Base-by-base conservation (phyloP, 2,888 invertebrate species). In the Melipona bicolor region DNA sequence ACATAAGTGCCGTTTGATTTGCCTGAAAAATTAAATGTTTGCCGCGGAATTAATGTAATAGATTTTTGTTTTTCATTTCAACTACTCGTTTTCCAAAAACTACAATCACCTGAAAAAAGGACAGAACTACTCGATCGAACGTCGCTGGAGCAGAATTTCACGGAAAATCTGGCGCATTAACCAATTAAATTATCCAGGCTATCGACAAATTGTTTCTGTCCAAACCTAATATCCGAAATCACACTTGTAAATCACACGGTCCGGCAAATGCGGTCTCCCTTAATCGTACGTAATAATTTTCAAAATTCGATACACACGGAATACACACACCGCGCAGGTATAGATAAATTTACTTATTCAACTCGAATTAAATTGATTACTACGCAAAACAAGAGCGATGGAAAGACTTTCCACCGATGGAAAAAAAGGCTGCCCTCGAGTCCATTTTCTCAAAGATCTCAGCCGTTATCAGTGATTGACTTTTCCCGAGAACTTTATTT, bases 201-300 rank as follows among this genome's bases (percentile, higher is more conserved):
- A 15, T 67, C 43, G 43, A 67, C 43, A 43, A 67, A 49, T 67
- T 67, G 65, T 67, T 67, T 67, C 65, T 24, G n/a, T 43, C 65
- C 24, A 24, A 67, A 67, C n/a, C 43, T 67, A 65, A 65, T 65
- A 43, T n/a, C 65, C 65, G 43, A 43, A 67, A 43, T 67, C 3
- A 43, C 65, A 67, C 43, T 36, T 67, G n/a, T 21, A 67, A 67
- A 67, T 49, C 24, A 27, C 9, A 61, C 5, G 9, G n/a, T 24
- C 0, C 2, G 17, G 17, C 17, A 43, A 67, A 43, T 67, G 43
- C 4, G 43, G 43, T 21, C 17, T n/a, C 21, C n/a, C 43, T 67
- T 13, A 6, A 15, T 17, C 43, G 17, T 43, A 11, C n/a, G 43
- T 43, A 17, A 49, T 67, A 67, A 24, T 24, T 67, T 43, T n/a